These are phyloP conservation scores for Camelus bactrianus DNA, from an alignment of 2,113 vertebrate genomes.

Conservation along the genomic window DNA sequence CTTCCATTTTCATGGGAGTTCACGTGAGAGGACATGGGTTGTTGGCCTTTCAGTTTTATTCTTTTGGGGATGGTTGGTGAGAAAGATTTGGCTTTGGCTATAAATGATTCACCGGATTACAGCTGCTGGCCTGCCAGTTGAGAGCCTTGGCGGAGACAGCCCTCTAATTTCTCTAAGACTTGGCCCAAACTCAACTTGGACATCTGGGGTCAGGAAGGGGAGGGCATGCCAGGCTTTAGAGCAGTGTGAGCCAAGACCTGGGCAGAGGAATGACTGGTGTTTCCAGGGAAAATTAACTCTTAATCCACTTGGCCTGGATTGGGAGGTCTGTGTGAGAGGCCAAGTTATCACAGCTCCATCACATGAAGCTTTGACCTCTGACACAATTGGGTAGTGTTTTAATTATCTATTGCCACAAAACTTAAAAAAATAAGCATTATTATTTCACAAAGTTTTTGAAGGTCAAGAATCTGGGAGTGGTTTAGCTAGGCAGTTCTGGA, in stretches of 20 bases:
- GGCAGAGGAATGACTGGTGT: neutral
- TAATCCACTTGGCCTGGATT: neutral
- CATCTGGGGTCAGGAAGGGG: conserved; percentile 37
- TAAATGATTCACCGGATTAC: conserved; percentile 48
- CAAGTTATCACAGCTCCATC: neutral
- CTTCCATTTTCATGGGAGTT: neutral
- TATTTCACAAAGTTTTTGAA: neutral
- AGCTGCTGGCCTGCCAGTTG: neutral
- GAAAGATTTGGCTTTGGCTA: neutral
- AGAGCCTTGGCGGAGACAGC: neutral
- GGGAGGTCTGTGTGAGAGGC: neutral
- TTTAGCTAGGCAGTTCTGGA: neutral
- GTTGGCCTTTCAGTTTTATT: conserved; percentile 20
- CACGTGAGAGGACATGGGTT: neutral
- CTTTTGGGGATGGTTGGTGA: neutral
- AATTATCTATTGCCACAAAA: neutral
- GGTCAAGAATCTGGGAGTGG: neutral
- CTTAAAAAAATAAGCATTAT: neutral
- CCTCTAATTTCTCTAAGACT: neutral
- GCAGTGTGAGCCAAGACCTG: conserved; percentile 23
- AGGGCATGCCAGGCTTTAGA: neutral
- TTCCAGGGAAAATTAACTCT: conserved; percentile 37
- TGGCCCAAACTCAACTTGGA: conserved; percentile 20
- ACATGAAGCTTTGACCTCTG: neutral
- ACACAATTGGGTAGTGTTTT: neutral